Base-by-base conservation (phyloP, 2,113 vertebrate species). In the Etheostoma cragini region DNA sequence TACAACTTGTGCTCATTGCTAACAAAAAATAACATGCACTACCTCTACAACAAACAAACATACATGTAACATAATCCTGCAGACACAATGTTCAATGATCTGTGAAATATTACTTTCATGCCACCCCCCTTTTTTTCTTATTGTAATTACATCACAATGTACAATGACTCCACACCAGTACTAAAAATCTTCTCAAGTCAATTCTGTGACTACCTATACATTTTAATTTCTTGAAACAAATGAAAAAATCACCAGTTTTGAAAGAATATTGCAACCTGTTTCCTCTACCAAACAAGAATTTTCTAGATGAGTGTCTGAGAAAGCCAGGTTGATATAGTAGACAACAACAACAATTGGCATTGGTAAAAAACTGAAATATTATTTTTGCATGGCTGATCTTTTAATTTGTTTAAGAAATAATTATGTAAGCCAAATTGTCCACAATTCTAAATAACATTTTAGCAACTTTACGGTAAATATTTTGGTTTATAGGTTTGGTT, bases 1-100 rank as follows among this genome's bases (percentile, higher is more conserved):
- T 83, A 45, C 50, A 70, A n/a, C 50, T 30, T 61, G 61, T 67
- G 14, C 52, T 57, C 45, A 54, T 4, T 80, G 42, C 49, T 12
- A 35, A 52, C 14, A 33, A 19, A 66, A 38, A 6, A 38, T 5
- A 64, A 8, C 47, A 54, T 30, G n/a, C 22, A 17, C 26, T 52
- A 10, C 3, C 1, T 49, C 21, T 22, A 61, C 38, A 33, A 67
- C 16, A 66, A 38, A 26, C 6, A 63, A n/a, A n/a, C n/a, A n/a
- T n/a, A n/a, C n/a, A n/a, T n/a, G n/a, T 26, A 10, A 24, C 4
- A 65, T 22, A 72, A 45, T 69, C 8, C 21, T 24, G 6, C 45
- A 53, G 26, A 57, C 8, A 33, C 26, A 57, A 46, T 53, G 35
- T 66, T 16, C 8, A 63, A 4, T 35, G 50, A 72, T 57, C 50